Evolutionary conservation across 2,888 invertebrate genomes (phyloP), one percentile per base, ranked within the genome.

Genomic region (Nudaria mundana): DNA sequence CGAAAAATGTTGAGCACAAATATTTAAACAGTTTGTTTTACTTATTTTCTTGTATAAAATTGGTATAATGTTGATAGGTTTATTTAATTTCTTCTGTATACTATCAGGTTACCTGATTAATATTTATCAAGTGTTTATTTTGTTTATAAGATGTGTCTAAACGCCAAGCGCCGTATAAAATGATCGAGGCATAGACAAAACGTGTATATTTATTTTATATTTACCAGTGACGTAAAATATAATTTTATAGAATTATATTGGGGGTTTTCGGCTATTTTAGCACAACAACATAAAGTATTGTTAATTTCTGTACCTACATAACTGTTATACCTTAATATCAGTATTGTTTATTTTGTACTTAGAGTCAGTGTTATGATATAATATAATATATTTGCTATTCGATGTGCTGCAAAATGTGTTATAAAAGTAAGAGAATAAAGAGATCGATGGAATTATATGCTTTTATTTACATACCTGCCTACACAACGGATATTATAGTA

Each of bases 1-100:
- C 46, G n/a, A 35, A 61, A 61, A 53, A 62, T 56, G 57, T 64
- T 61, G 41, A 64, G 71, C 82, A 81, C 81, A 84, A 81, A 81
- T 66, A 69, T 51, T 64, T 23, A n/a, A 31, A 32, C n/a, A 28
- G 41, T 40, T 28, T 36, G 14, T 41, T 36, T n/a, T 43, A 37
- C 34, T 37, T 34, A 23, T 24, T 32, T 37, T 37, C 33, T 45
- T 50, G 52, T 56, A 22, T 39, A 30, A n/a, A 49, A 51, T 58
- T 53, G 48, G 29, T 24, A 48, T 40, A 30, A 47, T 7, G 26
- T 28, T 38, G 48, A 40, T 40, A 41, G 29, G 45, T 43, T 53
- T 41, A 44, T 36, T 41, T 35, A 42, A 46, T 37, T 30, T 48
- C 45, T 31, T 37, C 37, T 40, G 36, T 35, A 28, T 36, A 24